These are phyloP conservation scores for Hyposmocoma kahamanoa DNA, from an alignment of 1,140 invertebrate genomes.

Conservation along the genomic window DNA sequence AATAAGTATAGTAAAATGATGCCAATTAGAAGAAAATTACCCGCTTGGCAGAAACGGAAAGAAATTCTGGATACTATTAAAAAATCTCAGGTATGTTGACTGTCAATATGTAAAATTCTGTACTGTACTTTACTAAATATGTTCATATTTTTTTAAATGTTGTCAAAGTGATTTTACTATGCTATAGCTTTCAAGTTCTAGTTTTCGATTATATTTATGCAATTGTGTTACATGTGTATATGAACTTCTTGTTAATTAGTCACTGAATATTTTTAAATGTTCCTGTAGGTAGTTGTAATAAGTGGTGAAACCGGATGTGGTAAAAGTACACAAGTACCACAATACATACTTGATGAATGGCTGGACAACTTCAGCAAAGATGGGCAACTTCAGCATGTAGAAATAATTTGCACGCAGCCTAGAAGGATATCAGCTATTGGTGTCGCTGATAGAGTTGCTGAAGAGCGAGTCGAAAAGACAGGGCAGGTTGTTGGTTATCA, in stretches of 20 bases:
- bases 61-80: conserved; percentile 79
- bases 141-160: background rate
- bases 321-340: conserved; percentile 93
- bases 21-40: conserved; percentile 76
- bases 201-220: too few species aligned
- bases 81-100: conserved; percentile 77
- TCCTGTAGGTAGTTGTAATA: conserved; percentile 79
- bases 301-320: conserved; percentile 92
- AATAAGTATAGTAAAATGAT: conserved; percentile 79
- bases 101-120: too few species aligned
- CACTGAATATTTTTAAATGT: too few species aligned
- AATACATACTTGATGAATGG: conserved; percentile 92
- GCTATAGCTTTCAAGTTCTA: too few species aligned
- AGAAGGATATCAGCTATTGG: conserved; percentile 93
- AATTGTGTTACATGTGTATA: too few species aligned
- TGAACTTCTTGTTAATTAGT: too few species aligned
- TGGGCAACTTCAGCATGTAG: conserved; percentile 75
- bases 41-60: conserved; percentile 78
- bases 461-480: conserved; percentile 88
- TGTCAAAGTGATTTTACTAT: too few species aligned
- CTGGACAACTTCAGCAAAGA: conserved; percentile 58
- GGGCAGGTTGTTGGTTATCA: conserved; percentile 77
- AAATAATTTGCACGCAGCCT: conserved; percentile 95
- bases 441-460: conserved; percentile 91
- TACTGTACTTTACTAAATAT: too few species aligned